Base-by-base conservation (phyloP, 2,888 invertebrate genomes). In the Cotesia congregata region DNA sequence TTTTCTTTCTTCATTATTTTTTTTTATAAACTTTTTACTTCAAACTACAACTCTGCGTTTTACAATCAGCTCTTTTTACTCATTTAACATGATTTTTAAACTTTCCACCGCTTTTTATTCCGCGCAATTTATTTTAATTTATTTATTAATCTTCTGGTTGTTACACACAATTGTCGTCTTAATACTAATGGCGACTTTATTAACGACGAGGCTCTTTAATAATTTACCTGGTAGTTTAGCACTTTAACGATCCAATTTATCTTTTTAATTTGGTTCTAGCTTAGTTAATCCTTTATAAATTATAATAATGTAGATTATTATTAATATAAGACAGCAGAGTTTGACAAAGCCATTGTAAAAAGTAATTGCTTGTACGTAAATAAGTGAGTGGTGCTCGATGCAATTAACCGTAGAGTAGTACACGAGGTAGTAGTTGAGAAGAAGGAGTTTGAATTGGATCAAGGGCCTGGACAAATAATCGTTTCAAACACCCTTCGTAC, bases 401-500 rank as follows among this genome's bases (percentile, higher is more conserved):
- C 20, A 50, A 60, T 67, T 68, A 62, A n/a, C 20, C 20, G 40
- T 9, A 30, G 30, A 30, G 30, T 30, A 41, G 62, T 40, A 73
- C 50, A 50, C 7, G 4, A 50, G 9, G 50, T 50, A 50, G 50
- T 50, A 12, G 50, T 50, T 50, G 7, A 12, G 72, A 67, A 72
- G 74, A 62, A 67, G 61, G 9, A 72, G n/a, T 59, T n/a, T 20
- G 65, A 75, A 74, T 65, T 41, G 70, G 39, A 67, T 50, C 50
- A 50, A 70, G 74, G 74, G 72, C 67, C 59, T 74, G 64, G 74
- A 67, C 79, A 79, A 83, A 80, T 82, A 83, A 85, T 84, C 82
- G 83, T 81, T 83, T 80, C 81, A 78, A 80, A 39, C 20, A 15
- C 15, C 50, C 6, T 68, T 41, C 30, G 15, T 67, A 15, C 7